Percentiles rank a stretch among this genome's conserved stretches.
Conservation (phyloP, 2,888 invertebrate species). For the Ypsolopha scabrella region DNA sequence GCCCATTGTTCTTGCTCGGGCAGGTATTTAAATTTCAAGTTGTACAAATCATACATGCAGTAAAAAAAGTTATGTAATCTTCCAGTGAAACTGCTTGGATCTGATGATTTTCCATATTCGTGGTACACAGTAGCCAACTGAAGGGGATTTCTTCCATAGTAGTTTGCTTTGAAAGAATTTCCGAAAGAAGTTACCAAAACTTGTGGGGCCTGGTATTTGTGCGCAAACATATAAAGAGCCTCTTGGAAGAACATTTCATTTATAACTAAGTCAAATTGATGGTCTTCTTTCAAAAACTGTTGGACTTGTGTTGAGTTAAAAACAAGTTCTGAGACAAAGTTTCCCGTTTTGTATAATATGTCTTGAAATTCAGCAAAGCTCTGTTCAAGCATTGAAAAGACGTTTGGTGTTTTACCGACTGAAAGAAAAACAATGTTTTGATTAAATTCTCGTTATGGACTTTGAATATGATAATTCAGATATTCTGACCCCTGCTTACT, state of each 20-base stretch:
- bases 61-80: constrained; percentile 11
- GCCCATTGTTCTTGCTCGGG: constrained; percentile 15
- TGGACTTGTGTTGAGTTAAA: constrained; percentile 12
- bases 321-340: constrained; percentile 7
- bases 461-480: too few species aligned
- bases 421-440: neutral
- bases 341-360: constrained; percentile 8
- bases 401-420: constrained; percentile 8
- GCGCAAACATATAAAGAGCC: constrained; percentile 13
- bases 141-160: constrained; percentile 11
- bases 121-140: constrained; percentile 12
- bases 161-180: constrained; percentile 11
- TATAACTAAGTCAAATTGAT: constrained; percentile 12
- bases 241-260: constrained; percentile 13
- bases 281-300: constrained; percentile 10
- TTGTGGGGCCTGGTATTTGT: constrained; percentile 13
- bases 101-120: constrained; percentile 8
- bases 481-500: too few species aligned
- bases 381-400: constrained; percentile 8
- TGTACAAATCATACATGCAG: constrained; percentile 1
- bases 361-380: constrained; percentile 9
- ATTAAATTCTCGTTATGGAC: too few species aligned
- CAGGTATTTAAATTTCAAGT: constrained; percentile 9
- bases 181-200: constrained; percentile 13
- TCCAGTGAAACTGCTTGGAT: constrained; percentile 10